Base-by-base conservation (phyloP, 2,113 vertebrate species). In the Nycticebus coucang region DNA sequence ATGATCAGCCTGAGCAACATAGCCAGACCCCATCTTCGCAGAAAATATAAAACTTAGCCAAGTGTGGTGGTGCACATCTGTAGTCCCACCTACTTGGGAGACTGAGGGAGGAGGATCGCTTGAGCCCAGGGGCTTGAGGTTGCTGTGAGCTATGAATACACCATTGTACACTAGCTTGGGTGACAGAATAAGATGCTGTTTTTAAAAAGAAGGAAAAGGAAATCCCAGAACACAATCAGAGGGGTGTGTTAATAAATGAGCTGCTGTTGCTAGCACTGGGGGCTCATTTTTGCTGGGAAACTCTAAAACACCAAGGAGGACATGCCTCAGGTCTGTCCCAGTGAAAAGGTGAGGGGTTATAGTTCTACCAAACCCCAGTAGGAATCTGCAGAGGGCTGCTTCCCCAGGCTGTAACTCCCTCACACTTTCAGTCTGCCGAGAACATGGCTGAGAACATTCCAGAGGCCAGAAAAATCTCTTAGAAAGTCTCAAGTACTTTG, bases 211-310 rank as follows among this genome's bases (percentile, higher is more conserved):
- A 64, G 10, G 1, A 28, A 64, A 64, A 64, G 26, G 10, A 4
- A 41, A 94, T 19, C 14, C 21, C 12, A 59, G 30, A 33, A 82
- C 94, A 33, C 8, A 26, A 22, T 37, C 13, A 71, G 0, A 55
- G 50, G 1, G 7, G 8, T 10, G 6, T 57, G 8, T 30, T 22
- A n/a, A 60, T 45, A 71, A 72, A 18, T 6, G 37, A 10, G 33
- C 37, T 41, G 28, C 12, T 26, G 0, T 28, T 59, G 17, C 6
- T 66, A 4, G 12, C 3, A 37, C 60, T 0, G 1, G 55, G 1
- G 13, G 13, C 2, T 88, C 45, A 11, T 2, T 12, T 9, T 19
- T 59, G 11, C 22, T 55, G 19, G 6, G 30, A 35, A 81, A 55
- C 21, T 41, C 60, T 59, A 7, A 53, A 35, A 75, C 17, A 17